These are phyloP conservation scores for Drosophila suzukii DNA, from an alignment of 1,140 invertebrate genomes.

Conservation along the genomic window DNA sequence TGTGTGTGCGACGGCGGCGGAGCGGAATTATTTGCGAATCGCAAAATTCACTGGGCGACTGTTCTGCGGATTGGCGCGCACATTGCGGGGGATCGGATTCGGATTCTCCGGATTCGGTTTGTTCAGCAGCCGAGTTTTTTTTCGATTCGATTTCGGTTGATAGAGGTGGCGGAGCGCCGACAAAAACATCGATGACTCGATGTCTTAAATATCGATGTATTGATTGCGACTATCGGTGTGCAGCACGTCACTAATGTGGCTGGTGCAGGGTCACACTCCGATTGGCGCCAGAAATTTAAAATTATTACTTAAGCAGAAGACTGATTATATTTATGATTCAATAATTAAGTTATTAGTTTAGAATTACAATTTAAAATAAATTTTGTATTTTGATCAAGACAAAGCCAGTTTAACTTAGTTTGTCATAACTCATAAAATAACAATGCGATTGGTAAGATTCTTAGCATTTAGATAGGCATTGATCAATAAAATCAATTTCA, in stretches of 20 bases:
- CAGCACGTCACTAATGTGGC: neutral
- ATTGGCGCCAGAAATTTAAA: neutral
- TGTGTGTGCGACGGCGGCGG: conserved; percentile 11
- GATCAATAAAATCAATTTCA: too few species aligned
- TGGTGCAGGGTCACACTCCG: neutral
- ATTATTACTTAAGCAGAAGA: neutral
- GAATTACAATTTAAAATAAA: neutral
- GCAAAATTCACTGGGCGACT: conserved; percentile 22
- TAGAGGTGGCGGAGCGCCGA: too few species aligned
- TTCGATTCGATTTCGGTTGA: conserved; percentile 1
- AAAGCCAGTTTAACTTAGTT: too few species aligned
- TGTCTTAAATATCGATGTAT: neutral
- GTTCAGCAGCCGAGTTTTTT: conserved; percentile 9
- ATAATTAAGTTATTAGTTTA: too few species aligned
- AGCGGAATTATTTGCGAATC: conserved; percentile 15
- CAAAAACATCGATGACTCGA: too few species aligned
- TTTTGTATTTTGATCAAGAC: too few species aligned
- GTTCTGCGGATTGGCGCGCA: conserved; percentile 25
- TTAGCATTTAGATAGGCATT: too few species aligned
- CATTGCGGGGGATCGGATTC: conserved; percentile 12
- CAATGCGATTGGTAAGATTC: too few species aligned
- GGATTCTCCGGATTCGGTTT: conserved; percentile 10
- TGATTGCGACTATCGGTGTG: neutral
- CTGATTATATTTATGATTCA: too few species aligned
- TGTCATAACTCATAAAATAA: too few species aligned